These are phyloP conservation scores for Pseudanteris insignis DNA, from an alignment of 2,888 invertebrate species.

Conservation along the genomic window DNA sequence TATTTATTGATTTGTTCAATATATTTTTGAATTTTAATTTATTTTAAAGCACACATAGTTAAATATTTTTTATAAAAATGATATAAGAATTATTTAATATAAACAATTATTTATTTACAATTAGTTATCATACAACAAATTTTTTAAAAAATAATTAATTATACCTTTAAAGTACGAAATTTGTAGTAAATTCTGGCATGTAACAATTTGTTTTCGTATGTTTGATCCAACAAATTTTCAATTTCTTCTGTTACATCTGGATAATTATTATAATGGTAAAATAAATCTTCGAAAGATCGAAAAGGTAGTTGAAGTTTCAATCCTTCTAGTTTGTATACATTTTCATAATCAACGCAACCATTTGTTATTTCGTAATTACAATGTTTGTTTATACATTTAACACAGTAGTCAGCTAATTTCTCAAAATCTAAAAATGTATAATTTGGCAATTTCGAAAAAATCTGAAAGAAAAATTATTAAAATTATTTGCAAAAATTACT, in stretches of 20 bases:
- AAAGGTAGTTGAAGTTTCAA: conserved; percentile 22
- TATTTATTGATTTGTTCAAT: too few relatives aligned
- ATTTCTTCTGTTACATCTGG: conserved; percentile 9
- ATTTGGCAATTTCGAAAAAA: conserved; percentile 30
- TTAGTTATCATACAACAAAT: neutral
- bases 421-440: conserved; percentile 35
- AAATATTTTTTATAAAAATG: too few relatives aligned
- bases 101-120: too few relatives aligned
- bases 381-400: conserved; percentile 10
- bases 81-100: too few relatives aligned
- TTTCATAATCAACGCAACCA: conserved; percentile 5
- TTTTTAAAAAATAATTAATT: neutral
- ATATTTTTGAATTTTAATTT: too few relatives aligned
- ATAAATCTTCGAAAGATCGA: conserved; percentile 20
- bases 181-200: conserved; percentile 12
- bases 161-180: conserved; percentile 8
- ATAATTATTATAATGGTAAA: conserved; percentile 22
- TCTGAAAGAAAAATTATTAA: conserved; percentile 22
- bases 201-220: conserved; percentile 26
- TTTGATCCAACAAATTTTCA: conserved; percentile 29
- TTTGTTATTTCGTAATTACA: conserved; percentile 6
- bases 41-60: too few relatives aligned
- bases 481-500: too few relatives aligned
- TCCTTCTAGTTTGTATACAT: conserved; percentile 6
- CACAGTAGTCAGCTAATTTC: conserved; percentile 29